phyloP scores from a whole-genome alignment of 2,113 vertebrate species.

The Lampris incognitus region DNA sequence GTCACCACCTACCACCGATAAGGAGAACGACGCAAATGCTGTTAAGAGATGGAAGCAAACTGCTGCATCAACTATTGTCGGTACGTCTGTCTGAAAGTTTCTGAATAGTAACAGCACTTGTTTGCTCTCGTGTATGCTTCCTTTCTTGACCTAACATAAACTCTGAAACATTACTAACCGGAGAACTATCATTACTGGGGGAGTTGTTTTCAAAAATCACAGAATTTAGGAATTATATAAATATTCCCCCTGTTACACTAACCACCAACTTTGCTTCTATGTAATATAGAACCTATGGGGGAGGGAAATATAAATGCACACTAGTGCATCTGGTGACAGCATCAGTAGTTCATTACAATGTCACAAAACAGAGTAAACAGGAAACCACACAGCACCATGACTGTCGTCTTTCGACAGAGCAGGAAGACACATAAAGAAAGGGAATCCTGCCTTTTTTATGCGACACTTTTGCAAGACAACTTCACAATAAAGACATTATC shows the following conservation, averaged over 20 bases:
- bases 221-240: conserved; percentile 19
- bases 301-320: not conserved
- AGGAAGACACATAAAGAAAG: conserved; percentile 19
- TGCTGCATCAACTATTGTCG: not conserved
- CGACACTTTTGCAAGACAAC: not conserved
- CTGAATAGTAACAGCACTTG: conserved; percentile 11
- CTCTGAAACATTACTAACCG: conserved; percentile 19
- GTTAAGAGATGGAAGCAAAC: not conserved
- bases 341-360: not conserved
- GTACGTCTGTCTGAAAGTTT: not conserved
- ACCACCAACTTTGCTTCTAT: not conserved
- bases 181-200: no score
- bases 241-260: not conserved
- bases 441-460: conserved; percentile 12
- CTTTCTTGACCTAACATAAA: conserved; percentile 23
- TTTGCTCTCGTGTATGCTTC: not conserved
- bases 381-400: conserved; percentile 65
- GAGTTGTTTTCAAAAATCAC: conserved; percentile 25
- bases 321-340: not conserved
- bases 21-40: not conserved
- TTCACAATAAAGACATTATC: no score
- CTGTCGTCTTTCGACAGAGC: conserved; percentile 27
- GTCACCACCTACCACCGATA: conserved; percentile 24
- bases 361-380: conserved; percentile 64
- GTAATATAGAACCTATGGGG: conserved; percentile 1